These are phyloP conservation scores for Perca fluviatilis DNA, from an alignment of 2,113 vertebrate species.

Conservation along the genomic window DNA sequence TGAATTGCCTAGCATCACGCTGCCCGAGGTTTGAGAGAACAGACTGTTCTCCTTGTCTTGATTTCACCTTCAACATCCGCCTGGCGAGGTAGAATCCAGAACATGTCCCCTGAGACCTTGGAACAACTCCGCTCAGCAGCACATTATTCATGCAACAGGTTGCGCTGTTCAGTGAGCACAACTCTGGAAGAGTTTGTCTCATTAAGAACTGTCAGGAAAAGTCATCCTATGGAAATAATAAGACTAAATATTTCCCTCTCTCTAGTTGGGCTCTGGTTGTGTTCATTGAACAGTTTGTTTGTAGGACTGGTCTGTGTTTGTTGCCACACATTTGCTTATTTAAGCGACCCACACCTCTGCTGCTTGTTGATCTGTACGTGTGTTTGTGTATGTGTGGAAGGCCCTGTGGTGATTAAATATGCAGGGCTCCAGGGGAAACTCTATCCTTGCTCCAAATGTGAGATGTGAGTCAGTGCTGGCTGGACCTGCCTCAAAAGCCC, in stretches of 20 bases:
- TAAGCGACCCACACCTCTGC: constrained; percentile 50
- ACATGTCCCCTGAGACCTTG: constrained; percentile 77
- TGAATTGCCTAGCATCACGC: constrained; percentile 53
- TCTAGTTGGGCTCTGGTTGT: constrained; percentile 11
- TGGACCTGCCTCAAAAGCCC: constrained; percentile 59
- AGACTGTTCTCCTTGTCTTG: constrained; percentile 79
- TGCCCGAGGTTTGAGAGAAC: constrained; percentile 74
- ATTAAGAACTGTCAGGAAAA: constrained; percentile 50
- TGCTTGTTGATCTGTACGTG: constrained; percentile 68
- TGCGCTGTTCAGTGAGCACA: constrained; percentile 63
- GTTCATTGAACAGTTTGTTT: constrained; percentile 41
- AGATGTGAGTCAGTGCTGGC: constrained; percentile 78
- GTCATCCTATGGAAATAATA: constrained; percentile 49
- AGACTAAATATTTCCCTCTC: constrained; percentile 26
- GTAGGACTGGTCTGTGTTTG: constrained; percentile 41
- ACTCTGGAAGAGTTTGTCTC: constrained; percentile 55
- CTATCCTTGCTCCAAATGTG: constrained; percentile 80
- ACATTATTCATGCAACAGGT: constrained; percentile 81
- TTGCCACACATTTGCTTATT: constrained; percentile 51
- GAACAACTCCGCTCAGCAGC: constrained; percentile 74
- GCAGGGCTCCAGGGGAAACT: constrained; percentile 81
- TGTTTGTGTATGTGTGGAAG: constrained; percentile 53
- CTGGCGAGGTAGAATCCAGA: constrained; percentile 78
- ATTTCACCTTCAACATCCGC: constrained; percentile 84
- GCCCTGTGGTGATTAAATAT: constrained; percentile 81